Percentiles rank a stretch among this genome's conserved stretches.
Evolutionary conservation across 2,888 invertebrate species (phyloP).

Genomic region (Dioctria linearis): DNA sequence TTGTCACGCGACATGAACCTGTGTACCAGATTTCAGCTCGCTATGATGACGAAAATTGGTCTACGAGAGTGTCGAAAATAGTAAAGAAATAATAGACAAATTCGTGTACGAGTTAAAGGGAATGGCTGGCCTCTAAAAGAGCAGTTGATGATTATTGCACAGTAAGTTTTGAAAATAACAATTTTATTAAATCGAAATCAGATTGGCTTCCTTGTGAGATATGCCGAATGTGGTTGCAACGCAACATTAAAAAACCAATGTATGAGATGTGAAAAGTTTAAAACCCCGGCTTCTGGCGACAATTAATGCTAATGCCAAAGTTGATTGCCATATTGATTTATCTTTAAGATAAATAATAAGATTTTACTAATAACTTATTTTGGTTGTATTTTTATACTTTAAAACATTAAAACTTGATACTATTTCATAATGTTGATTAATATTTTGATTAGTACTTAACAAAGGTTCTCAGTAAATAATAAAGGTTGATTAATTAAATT

Average conservation of each 20-base stretch:
- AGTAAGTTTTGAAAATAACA: neutral
- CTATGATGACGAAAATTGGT: too few relatives aligned
- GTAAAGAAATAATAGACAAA: too few relatives aligned
- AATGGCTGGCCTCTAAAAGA: too few relatives aligned
- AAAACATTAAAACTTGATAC: neutral
- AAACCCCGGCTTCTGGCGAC: neutral
- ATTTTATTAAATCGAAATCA: too few relatives aligned
- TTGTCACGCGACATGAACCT: too few relatives aligned
- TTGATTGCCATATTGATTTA: neutral
- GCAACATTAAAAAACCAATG: slow-evolving; percentile 7
- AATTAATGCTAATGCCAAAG: slow-evolving; percentile 7
- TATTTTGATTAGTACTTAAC: neutral
- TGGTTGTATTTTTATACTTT: neutral
- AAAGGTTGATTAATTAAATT: neutral
- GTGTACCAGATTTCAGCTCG: too few relatives aligned
- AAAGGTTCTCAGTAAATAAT: neutral
- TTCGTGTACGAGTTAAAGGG: too few relatives aligned
- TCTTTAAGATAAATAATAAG: neutral
- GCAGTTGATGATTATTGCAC: slow-evolving; percentile 13
- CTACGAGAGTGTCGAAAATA: too few relatives aligned
- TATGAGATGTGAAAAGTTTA: neutral
- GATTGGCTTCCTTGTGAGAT: neutral
- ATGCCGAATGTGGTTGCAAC: neutral
- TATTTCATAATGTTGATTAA: neutral
- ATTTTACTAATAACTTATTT: neutral